Evolutionary conservation across 1,140 invertebrate genomes (phyloP).

Genomic region (Gonioctena quinquepunctata): DNA sequence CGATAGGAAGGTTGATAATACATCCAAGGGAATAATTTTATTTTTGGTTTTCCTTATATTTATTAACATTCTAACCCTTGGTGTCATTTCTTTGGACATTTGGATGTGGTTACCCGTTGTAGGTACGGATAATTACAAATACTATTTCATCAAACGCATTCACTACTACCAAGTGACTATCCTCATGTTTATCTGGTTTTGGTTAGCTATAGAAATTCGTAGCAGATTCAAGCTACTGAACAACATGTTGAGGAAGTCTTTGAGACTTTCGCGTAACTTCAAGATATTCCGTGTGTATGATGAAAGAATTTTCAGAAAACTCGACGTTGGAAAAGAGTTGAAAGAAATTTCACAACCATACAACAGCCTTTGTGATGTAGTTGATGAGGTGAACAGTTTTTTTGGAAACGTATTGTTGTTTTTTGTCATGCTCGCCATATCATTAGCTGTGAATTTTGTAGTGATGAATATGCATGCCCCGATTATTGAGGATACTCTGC

Average conservation of each 20-base stretch:
- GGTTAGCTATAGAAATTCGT: background rate
- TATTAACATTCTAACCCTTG: too few relatives aligned
- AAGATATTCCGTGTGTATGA: background rate
- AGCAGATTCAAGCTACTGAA: background rate
- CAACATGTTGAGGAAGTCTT: background rate
- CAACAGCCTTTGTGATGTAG: background rate
- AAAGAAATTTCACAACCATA: background rate
- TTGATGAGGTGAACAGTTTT: background rate
- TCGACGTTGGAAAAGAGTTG: background rate
- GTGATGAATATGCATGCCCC: too few relatives aligned
- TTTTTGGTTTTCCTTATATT: too few relatives aligned
- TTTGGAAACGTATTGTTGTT: background rate
- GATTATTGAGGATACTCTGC: too few relatives aligned
- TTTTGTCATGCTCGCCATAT: background rate
- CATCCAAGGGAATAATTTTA: background rate
- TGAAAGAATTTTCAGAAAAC: background rate
- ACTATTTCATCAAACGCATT: background rate
- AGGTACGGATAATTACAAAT: background rate
- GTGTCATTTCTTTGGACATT: background rate
- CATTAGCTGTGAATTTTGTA: too few relatives aligned
- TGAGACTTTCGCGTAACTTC: background rate
- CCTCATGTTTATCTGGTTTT: background rate
- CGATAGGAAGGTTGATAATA: background rate
- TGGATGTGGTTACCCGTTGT: too few relatives aligned
- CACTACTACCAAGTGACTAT: background rate